Conservation (phyloP, 2,797 vertebrate genomes). For the Brachyalestes nurse region DNA sequence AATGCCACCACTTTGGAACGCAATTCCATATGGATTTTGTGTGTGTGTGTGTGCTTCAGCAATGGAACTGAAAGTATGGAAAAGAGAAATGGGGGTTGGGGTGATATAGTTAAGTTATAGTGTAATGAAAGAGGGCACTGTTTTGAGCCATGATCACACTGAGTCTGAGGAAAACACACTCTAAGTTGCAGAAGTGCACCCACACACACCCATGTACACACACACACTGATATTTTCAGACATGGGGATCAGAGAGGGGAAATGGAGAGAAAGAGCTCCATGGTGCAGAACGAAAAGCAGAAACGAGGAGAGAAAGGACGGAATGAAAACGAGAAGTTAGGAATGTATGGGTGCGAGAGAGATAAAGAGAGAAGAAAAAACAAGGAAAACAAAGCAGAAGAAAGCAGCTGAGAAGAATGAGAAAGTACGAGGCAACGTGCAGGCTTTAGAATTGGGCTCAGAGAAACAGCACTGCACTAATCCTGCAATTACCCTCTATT, state of each 20-base stretch:
- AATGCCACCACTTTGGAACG: no score
- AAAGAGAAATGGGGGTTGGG: conserved; percentile 45
- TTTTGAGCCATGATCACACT: conserved; percentile 66
- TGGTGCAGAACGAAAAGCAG: background rate
- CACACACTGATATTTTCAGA: conserved; percentile 22
- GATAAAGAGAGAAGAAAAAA: conserved; percentile 2
- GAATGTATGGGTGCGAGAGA: conserved; percentile 7
- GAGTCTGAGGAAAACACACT: conserved; percentile 1
- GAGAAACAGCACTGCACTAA: conserved; percentile 16
- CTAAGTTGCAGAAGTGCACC: background rate
- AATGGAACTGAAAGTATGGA: conserved; percentile 26
- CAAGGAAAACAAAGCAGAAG: conserved; percentile 9
- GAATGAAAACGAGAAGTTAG: conserved; percentile 38
- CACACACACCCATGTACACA: conserved; percentile 30
- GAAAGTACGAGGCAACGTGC: background rate
- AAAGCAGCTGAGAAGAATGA: conserved; percentile 18
- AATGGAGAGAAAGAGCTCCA: conserved; percentile 23
- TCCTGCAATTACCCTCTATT: conserved; percentile 1
- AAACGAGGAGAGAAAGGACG: conserved; percentile 11
- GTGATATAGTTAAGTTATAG: conserved; percentile 63
- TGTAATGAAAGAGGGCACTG: conserved; percentile 72
- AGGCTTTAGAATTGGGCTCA: conserved; percentile 13
- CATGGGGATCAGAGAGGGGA: conserved; percentile 38
- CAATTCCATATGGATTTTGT: no score
- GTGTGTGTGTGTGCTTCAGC: conserved; percentile 43